Percentiles rank a stretch among this genome's conserved stretches.
Conservation (phyloP, 2,888 invertebrate genomes). For the Sesamia inferens region DNA sequence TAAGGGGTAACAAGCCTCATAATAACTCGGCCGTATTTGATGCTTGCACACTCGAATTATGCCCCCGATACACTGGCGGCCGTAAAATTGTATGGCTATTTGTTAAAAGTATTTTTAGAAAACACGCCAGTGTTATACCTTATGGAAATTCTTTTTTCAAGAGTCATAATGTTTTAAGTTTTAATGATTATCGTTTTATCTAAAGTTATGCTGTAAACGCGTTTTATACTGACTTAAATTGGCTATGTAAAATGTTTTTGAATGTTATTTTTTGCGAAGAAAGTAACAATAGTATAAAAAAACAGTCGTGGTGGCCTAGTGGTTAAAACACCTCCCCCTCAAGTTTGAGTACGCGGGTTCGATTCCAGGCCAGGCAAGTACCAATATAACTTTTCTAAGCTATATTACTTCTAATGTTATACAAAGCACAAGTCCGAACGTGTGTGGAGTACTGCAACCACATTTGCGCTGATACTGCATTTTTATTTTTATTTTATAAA, state of each 20-base stretch:
- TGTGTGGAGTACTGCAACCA: too few species aligned
- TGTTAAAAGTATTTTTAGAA: slow-evolving; percentile 36
- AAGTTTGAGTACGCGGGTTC: too few species aligned
- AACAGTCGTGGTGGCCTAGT: too few species aligned
- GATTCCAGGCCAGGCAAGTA: too few species aligned
- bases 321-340: too few species aligned
- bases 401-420: too few species aligned
- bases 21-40: slow-evolving; percentile 74
- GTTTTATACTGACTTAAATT: slow-evolving; percentile 29
- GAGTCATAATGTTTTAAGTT: slow-evolving; percentile 21
- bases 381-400: too few species aligned
- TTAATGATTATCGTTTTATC: slow-evolving; percentile 40
- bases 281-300: not conserved
- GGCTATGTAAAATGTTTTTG: slow-evolving; percentile 12
- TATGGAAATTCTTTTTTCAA: slow-evolving; percentile 33
- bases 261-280: slow-evolving; percentile 13
- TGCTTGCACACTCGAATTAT: slow-evolving; percentile 72
- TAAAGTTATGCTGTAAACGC: slow-evolving; percentile 23
- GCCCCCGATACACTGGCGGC: slow-evolving; percentile 62
- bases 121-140: slow-evolving; percentile 37
- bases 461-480: too few species aligned
- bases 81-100: slow-evolving; percentile 42
- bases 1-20: slow-evolving; percentile 68
- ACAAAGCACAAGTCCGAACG: too few species aligned
- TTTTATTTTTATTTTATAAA: too few species aligned